A percentile compares a stretch with the other conserved stretches of the same genome.
Evolutionary conservation across 2,888 invertebrate species (phyloP).

Genomic region (Diarsia dahlii): DNA sequence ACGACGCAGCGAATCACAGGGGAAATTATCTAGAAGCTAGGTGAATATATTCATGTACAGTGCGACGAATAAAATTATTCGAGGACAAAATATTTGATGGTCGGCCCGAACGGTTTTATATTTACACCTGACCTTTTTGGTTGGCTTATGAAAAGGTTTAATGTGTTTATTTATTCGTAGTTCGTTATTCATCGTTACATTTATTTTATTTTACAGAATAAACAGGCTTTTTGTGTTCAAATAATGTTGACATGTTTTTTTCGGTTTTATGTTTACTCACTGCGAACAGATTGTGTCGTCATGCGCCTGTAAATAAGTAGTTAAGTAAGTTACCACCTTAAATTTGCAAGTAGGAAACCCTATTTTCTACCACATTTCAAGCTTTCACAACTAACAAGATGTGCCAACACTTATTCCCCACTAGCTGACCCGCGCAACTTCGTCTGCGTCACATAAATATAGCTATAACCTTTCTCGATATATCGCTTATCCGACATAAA

Average conservation of each 20-base stretch:
- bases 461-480: too few species aligned
- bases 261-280: not conserved
- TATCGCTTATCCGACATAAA: too few species aligned
- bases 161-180: constrained; percentile 36
- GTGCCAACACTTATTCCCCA: constrained; percentile 34
- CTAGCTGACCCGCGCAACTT: too few species aligned
- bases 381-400: constrained; percentile 28
- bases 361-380: constrained; percentile 16
- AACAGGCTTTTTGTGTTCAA: not conserved
- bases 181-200: constrained; percentile 27
- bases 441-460: too few species aligned
- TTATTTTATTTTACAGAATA: constrained; percentile 14
- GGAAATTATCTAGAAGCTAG: constrained; percentile 80
- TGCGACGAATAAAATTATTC: constrained; percentile 56
- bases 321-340: too few species aligned
- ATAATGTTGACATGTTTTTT: not conserved
- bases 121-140: constrained; percentile 46
- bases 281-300: not conserved
- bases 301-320: too few species aligned
- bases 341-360: too few species aligned
- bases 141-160: constrained; percentile 47
- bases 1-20: constrained; percentile 82
- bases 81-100: constrained; percentile 40
- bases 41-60: constrained; percentile 71
- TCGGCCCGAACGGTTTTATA: constrained; percentile 14